phyloP scores from a whole-genome alignment of 1,140 invertebrate species.

The Drosophila lini region DNA sequence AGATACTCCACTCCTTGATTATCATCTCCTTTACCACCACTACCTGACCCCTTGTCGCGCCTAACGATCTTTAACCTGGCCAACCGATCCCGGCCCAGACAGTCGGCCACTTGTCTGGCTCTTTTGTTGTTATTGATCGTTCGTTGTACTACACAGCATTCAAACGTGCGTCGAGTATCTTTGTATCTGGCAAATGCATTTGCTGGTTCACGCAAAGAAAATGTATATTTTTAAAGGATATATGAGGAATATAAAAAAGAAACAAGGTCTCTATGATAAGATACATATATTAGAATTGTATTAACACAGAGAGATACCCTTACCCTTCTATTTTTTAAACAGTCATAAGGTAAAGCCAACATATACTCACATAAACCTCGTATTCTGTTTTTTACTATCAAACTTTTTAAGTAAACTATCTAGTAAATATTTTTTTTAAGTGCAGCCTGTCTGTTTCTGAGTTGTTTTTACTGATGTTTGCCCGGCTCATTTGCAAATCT shows the following conservation, averaged over 20 bases:
- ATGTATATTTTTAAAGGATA: neutral
- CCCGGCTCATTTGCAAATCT: slow-evolving; percentile 67
- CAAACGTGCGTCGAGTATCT: slow-evolving; percentile 24
- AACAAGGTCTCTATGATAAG: no score
- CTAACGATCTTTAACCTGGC: slow-evolving; percentile 80
- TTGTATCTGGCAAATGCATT: slow-evolving; percentile 46
- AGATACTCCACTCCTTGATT: slow-evolving; percentile 52
- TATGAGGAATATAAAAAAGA: neutral
- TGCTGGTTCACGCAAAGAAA: slow-evolving; percentile 3
- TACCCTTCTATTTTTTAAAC: neutral
- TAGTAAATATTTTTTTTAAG: neutral
- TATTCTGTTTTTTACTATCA: neutral
- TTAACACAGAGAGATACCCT: no score
- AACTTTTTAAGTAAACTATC: no score
- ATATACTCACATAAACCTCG: neutral
- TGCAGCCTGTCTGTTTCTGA: slow-evolving; percentile 22
- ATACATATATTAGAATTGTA: no score
- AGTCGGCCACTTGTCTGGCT: slow-evolving; percentile 36
- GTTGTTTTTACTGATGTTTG: slow-evolving; percentile 35
- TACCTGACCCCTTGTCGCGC: slow-evolving; percentile 75
- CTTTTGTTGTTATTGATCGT: slow-evolving; percentile 67
- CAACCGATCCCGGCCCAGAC: slow-evolving; percentile 37
- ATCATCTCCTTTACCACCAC: slow-evolving; percentile 30
- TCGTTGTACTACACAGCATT: slow-evolving; percentile 35
- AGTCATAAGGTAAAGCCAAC: neutral